Base-by-base conservation (phyloP, 2,888 invertebrate species). In the Cheilosia impressa region DNA sequence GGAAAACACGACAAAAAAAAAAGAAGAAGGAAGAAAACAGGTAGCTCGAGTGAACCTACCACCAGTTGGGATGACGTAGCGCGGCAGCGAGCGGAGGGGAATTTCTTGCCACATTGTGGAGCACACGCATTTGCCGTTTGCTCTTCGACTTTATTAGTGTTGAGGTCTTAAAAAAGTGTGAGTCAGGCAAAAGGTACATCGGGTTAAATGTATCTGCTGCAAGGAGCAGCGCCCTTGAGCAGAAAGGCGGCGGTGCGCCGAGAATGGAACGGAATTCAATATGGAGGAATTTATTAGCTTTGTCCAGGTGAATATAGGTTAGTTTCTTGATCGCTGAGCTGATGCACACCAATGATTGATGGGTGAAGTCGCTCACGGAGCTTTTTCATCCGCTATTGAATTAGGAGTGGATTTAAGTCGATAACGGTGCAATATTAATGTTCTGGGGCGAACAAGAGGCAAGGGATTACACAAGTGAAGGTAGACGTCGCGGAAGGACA, bases 301-400 rank as follows among this genome's bases (percentile, higher is more conserved):
- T 73, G 50, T 72, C 50, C 63, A 78, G 57, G 78, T 71, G 58
- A 78, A 78, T 78, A 58, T 83, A 63, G 72, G 78, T 68, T 73
- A 78, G 13, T 19, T 22, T 73, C 60, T 45, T 19, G 6, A 65
- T 9, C 22, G 9, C 13, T 47, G 47, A 13, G 17, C n/a, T 66
- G 45, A 19, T 31, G 55, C 19, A 22, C 13, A 7, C 45, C 22
- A 47, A 19, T 34, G 57, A 57, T 45, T 57, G 57, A 69, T 55
- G 19, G 13, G 31, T 68, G 24, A 65, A 17, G 9, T n/a, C 13
- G 2, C 38, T n/a, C n/a, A 24, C 19, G 5, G 24, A 53, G 62
- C 5, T 72, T 63, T 43, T 31, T 17, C n/a, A 31, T n/a, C 22
- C 17, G 7, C 4, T 17, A 10, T 53, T 38, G 38, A 34, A 19